These are phyloP conservation scores for Ispidina picta DNA, from an alignment of 2,797 vertebrate genomes.

Conservation along the genomic window DNA sequence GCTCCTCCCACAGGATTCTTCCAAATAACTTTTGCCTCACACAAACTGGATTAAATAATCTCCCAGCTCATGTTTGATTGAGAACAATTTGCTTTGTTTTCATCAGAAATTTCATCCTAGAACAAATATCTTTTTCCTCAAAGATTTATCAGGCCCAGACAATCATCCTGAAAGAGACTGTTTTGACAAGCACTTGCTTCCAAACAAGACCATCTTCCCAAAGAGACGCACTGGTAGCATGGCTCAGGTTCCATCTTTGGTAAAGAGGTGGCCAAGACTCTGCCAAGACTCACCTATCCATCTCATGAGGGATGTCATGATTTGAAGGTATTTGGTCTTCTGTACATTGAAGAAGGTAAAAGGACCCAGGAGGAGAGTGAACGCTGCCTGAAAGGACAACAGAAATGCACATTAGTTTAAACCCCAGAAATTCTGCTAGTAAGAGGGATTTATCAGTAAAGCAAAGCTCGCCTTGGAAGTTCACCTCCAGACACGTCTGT, in stretches of 20 bases:
- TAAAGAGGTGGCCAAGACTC: background rate
- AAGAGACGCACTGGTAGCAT: background rate
- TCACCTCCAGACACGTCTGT: background rate
- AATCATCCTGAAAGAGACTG: background rate
- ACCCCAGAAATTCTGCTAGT: background rate
- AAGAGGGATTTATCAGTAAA: background rate
- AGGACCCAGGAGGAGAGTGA: conserved; percentile 89
- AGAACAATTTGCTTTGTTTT: background rate
- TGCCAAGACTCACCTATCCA: conserved; percentile 91
- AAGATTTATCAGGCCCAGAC: background rate
- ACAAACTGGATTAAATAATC: background rate
- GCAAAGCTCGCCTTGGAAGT: background rate
- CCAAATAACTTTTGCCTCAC: background rate
- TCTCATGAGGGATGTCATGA: conserved; percentile 94
- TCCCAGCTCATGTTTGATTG: background rate
- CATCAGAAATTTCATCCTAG: background rate
- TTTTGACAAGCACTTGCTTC: background rate
- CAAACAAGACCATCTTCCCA: background rate
- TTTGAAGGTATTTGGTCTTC: conserved; percentile 98
- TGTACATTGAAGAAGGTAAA: conserved; percentile 97
- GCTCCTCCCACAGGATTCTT: background rate
- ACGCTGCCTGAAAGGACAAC: conserved; percentile 80
- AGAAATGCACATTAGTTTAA: background rate
- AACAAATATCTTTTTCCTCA: background rate
- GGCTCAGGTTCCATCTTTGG: background rate